Evolutionary conservation across 2,888 invertebrate species (phyloP), one percentile per base, ranked within the genome.

Genomic region (Megamerina dolium): DNA sequence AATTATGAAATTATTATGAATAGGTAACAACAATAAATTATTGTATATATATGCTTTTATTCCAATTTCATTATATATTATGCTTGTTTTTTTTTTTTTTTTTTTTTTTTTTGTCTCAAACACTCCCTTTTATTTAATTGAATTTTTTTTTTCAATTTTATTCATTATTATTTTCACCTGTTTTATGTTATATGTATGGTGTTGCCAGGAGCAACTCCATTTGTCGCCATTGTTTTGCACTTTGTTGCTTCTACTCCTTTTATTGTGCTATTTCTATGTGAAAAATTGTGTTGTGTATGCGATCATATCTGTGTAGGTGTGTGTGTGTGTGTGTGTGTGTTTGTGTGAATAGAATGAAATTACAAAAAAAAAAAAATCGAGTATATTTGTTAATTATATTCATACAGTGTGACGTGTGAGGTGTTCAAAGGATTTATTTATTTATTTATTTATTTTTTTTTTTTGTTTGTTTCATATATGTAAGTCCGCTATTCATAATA

Each of bases 191-290:
- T 23, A 8, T 6, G 23, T 23, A 23, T 54, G 32, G 17, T 34
- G 61, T 60, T 63, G 60, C 61, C 60, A 52, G 43, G 48, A 45
- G 59, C 59, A 58, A 60, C 54, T 55, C 57, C 57, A 57, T 62
- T 59, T 58, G 59, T 50, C 41, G 61, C 52, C 58, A 53, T 59
- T 61, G 56, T 61, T 56, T 39, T 30, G 33, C n/a, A n/a, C n/a
- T 31, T 31, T 31, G 5, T 30, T 30, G 5, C 5, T 30, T 23
- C 10, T 6, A 9, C 33, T 34, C 41, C 35, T 35, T 41, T 41
- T 34, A 35, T 41, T 34, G 20, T 14, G 41, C 17, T 16, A 6
- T 13, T 4, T 19, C 19, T 12, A 14, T 27, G 18, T 17, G 30
- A 19, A n/a, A n/a, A n/a, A n/a, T n/a, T n/a, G n/a, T n/a, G n/a